phyloP scores from a whole-genome alignment of 35 echinoderm and acorn worm genomes.

The Heliocidaris erythrogramma region DNA sequence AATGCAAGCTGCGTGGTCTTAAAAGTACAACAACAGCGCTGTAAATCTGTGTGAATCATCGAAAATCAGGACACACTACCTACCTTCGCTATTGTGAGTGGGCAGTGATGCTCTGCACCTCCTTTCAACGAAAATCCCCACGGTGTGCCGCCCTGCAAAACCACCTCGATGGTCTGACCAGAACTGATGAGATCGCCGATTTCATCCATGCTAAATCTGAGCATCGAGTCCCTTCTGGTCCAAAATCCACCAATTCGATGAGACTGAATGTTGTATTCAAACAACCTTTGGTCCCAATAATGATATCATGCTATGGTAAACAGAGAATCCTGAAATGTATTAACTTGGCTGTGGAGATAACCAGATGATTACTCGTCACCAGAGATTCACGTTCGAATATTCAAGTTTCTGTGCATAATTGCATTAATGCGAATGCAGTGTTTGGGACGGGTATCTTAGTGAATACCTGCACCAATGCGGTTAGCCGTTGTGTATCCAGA shows the following conservation, averaged over 20 bases:
- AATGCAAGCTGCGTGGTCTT: background rate
- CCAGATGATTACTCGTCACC: background rate
- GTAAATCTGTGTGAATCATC: conserved; percentile 3
- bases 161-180: conserved; percentile 52
- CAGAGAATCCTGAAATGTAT: background rate
- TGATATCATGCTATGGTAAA: background rate
- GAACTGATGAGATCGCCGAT: conserved; percentile 41
- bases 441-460: background rate
- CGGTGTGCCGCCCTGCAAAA: conserved; percentile 73
- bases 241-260: background rate
- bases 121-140: conserved; percentile 97
- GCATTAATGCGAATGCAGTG: background rate
- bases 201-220: conserved; percentile 47
- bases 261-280: background rate
- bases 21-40: background rate
- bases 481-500: background rate
- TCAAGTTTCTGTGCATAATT: too few species aligned
- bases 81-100: conserved; percentile 90
- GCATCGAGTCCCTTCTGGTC: background rate
- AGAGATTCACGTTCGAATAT: background rate
- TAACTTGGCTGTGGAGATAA: background rate
- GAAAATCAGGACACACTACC: background rate
- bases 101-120: conserved; percentile 90
- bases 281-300: background rate
- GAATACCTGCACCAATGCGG: background rate